phyloP scores from a whole-genome alignment of 2,797 vertebrate species.

The Sus cebifrons region DNA sequence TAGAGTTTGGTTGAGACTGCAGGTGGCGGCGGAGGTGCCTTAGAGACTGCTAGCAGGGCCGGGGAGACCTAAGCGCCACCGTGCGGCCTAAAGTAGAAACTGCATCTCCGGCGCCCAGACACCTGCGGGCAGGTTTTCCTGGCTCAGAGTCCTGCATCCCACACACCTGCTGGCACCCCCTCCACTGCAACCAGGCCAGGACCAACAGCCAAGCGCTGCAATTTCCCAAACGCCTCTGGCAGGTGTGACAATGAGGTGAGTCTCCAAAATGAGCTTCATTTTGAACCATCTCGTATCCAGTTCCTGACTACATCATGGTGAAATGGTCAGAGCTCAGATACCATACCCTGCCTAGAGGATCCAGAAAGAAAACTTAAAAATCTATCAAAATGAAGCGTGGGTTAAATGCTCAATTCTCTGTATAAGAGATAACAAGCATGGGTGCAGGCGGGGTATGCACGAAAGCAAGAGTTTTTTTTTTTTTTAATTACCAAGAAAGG shows the following conservation, averaged over 20 bases:
- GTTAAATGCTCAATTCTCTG: neutral
- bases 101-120: conserved; percentile 26
- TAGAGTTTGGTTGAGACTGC: conserved; percentile 85
- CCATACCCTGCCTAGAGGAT: conserved; percentile 3
- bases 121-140: conserved; percentile 80
- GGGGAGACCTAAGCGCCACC: conserved; percentile 39
- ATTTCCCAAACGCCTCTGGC: conserved; percentile 55
- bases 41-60: neutral
- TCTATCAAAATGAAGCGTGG: conserved; percentile 15
- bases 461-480: neutral
- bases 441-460: neutral
- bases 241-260: conserved; percentile 11
- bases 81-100: neutral
- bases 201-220: conserved; percentile 43
- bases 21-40: conserved; percentile 66
- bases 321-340: conserved; percentile 46
- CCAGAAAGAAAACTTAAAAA: conserved; percentile 49
- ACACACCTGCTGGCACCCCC: conserved; percentile 65
- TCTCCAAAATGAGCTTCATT: conserved; percentile 52
- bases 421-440: conserved; percentile 45
- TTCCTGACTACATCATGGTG: conserved; percentile 5
- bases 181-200: conserved; percentile 1
- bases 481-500: conserved; percentile 6
- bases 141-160: neutral
- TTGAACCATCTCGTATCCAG: conserved; percentile 55